phyloP scores from a whole-genome alignment of 1,140 invertebrate species.

The Cryptotermes secundus region DNA sequence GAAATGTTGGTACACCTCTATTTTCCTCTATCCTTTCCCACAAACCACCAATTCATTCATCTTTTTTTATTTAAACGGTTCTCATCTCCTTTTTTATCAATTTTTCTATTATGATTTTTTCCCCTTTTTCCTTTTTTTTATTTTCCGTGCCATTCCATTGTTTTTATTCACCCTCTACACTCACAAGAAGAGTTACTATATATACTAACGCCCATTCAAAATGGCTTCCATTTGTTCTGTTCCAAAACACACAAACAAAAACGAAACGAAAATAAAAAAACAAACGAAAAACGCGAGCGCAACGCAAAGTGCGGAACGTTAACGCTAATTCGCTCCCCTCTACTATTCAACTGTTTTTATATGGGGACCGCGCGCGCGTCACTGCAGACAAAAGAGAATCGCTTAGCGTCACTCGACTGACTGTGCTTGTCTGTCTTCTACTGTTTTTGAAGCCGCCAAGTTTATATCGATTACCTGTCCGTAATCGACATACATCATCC shows the following conservation, averaged over 20 bases:
- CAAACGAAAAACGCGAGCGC: slow-evolving; percentile 8
- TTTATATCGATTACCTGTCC: slow-evolving; percentile 19
- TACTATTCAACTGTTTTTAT: slow-evolving; percentile 13
- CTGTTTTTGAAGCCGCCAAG: slow-evolving; percentile 17
- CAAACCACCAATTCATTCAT: slow-evolving; percentile 10
- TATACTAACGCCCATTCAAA: slow-evolving; percentile 16
- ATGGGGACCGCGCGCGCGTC: slow-evolving; percentile 3
- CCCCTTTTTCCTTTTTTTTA: slow-evolving; percentile 4
- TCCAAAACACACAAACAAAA: slow-evolving; percentile 17
- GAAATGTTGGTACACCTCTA: neutral
- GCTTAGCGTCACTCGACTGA: slow-evolving; percentile 17
- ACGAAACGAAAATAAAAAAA: slow-evolving; percentile 13
- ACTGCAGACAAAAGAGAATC: slow-evolving; percentile 19
- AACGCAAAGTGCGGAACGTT: slow-evolving; percentile 8
- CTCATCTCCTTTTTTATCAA: slow-evolving; percentile 6
- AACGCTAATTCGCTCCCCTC: slow-evolving; percentile 17
- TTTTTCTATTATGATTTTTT: slow-evolving; percentile 8
- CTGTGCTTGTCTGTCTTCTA: slow-evolving; percentile 14
- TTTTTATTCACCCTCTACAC: slow-evolving; percentile 4
- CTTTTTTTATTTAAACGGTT: slow-evolving; percentile 7
- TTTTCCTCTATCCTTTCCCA: neutral
- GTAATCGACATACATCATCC: slow-evolving; percentile 19
- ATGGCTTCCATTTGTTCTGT: slow-evolving; percentile 19
- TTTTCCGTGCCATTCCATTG: slow-evolving; percentile 11
- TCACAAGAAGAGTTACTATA: slow-evolving; percentile 19